A percentile compares a stretch with the other conserved stretches of the same genome.
Conservation (phyloP, 1,140 invertebrate species). For the Phthorimaea operculella region DNA sequence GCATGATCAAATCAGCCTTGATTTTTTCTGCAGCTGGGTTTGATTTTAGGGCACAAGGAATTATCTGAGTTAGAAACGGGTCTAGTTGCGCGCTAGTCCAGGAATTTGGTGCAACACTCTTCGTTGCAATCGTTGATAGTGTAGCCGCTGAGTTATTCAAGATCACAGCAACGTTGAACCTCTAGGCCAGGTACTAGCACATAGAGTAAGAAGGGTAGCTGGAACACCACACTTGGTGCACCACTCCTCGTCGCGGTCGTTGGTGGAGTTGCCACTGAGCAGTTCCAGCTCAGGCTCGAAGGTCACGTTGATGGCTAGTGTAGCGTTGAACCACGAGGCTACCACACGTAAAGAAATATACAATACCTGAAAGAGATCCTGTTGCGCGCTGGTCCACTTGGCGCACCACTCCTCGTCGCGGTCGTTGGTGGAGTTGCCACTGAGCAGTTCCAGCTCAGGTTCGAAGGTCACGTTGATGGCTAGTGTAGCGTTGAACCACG, state of each 20-base stretch:
- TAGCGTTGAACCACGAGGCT: slow-evolving; percentile 66
- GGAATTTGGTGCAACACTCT: slow-evolving; percentile 75
- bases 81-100: slow-evolving; percentile 86
- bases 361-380: slow-evolving; percentile 85
- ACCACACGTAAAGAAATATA: too few species aligned
- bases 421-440: slow-evolving; percentile 59
- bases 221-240: slow-evolving; percentile 87
- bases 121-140: slow-evolving; percentile 60
- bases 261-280: slow-evolving; percentile 59
- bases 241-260: slow-evolving; percentile 61
- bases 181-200: too few species aligned
- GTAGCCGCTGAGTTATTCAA: slow-evolving; percentile 58
- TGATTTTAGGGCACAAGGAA: too few species aligned
- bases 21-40: too few species aligned
- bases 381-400: slow-evolving; percentile 84
- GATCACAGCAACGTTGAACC: too few species aligned
- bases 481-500: too few species aligned
- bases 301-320: slow-evolving; percentile 59
- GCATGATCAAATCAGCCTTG: too few species aligned
- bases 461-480: too few species aligned
- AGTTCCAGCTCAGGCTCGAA: slow-evolving; percentile 57
- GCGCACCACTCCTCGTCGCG: slow-evolving; percentile 71
- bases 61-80: too few species aligned
- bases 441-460: too few species aligned
- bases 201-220: slow-evolving; percentile 56